Evolutionary conservation across 1,140 invertebrate genomes (phyloP), one percentile per base, ranked within the genome.

Genomic region (Conus ventricosus): DNA sequence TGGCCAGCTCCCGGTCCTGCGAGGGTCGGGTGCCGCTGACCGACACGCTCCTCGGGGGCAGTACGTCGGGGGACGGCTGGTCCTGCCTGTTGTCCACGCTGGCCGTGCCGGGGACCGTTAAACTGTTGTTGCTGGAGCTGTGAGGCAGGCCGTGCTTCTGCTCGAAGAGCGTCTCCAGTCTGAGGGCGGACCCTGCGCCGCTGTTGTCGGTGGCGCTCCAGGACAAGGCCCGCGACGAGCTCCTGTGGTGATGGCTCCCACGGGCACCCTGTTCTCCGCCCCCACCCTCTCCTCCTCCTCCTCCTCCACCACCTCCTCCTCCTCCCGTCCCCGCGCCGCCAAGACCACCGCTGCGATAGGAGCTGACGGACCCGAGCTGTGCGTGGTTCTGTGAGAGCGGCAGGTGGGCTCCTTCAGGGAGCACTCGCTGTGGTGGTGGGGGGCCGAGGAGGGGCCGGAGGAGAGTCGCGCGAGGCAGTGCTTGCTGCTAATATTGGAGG

Each of bases 101-200:
- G 67, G 17, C 23, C 13, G 39, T 39, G 39, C 13, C 17, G 20
- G 67, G 67, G 6, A 71, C 13, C 17, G 67, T 71, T 6, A 71
- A 23, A 20, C 67, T 71, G 67, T 71, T 71, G 67, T 71, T 71
- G 67, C 67, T 71, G 67, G 67, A 71, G 7, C 67, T 71, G 67
- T 71, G 67, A 1, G 67, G 67, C 6, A 71, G 67, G 15, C 13
- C 11, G 15, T 13, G 51, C 76, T 88, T 54, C 20, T 54, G 57
- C 75, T 90, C 89, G 78, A 88, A 78, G 17, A 88, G 84, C 1
- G 85, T 88, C 53, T 90, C 89, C 39, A 90, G 87, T 54, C 63
- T 88, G 17, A 20, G 67, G 57, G 82, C 55, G 25, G 87, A 90
- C 0, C 84, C 76, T 11, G 63, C 4, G 6, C 67, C 20, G 25